Evolutionary conservation across 2,797 vertebrate genomes (phyloP).

Genomic region (Garrulus glandarius): DNA sequence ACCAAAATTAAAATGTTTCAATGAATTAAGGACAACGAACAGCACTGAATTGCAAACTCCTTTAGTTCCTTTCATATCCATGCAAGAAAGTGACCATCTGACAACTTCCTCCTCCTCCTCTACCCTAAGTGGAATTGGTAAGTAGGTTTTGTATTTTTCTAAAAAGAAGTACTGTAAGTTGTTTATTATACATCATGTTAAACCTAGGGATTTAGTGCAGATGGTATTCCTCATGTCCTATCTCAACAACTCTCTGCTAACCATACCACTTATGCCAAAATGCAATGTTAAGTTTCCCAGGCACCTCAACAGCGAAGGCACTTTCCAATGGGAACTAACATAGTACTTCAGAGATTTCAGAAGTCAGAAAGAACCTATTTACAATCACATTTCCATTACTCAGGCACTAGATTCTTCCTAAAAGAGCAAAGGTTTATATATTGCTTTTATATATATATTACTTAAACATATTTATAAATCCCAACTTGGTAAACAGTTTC

Average conservation of each 20-base stretch:
- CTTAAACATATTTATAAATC: accelerated
- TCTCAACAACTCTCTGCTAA: background rate
- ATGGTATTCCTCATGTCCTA: accelerated
- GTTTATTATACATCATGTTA: background rate
- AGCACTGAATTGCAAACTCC: background rate
- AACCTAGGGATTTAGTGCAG: background rate
- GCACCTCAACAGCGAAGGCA: background rate
- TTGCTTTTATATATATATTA: background rate
- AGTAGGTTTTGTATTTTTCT: background rate
- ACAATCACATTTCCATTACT: background rate
- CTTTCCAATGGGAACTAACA: background rate
- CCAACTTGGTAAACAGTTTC: background rate
- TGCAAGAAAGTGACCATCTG: background rate
- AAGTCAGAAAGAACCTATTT: background rate
- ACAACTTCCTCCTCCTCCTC: background rate
- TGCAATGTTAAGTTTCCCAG: background rate
- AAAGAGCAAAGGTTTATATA: accelerated
- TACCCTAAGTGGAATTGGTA: accelerated
- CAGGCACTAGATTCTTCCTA: background rate
- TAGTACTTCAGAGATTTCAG: accelerated
- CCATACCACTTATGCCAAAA: accelerated
- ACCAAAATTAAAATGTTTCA: background rate
- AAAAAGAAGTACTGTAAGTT: background rate
- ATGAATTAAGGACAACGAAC: background rate
- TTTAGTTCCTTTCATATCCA: background rate